Evolutionary conservation across 1,140 invertebrate genomes (phyloP).

Genomic region (Aporrectodea caliginosa): DNA sequence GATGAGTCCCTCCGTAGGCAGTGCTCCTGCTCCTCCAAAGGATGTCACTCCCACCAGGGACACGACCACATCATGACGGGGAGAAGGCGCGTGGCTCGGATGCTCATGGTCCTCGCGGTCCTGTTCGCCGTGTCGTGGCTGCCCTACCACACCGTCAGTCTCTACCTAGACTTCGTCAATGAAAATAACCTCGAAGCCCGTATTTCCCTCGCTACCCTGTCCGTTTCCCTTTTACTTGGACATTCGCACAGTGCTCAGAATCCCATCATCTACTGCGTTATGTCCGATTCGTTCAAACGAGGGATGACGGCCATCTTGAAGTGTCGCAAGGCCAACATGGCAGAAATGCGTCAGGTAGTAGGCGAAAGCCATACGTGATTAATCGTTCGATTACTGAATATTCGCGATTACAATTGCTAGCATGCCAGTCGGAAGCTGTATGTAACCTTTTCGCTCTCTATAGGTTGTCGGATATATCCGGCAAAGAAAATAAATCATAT

Average conservation of each 20-base stretch:
- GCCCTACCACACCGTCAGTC: slow-evolving; percentile 43
- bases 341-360: neutral
- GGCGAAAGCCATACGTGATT: too few species aligned
- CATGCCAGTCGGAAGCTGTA: too few species aligned
- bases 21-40: slow-evolving; percentile 26
- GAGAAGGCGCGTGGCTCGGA: slow-evolving; percentile 41
- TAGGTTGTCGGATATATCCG: too few species aligned
- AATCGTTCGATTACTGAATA: too few species aligned
- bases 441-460: too few species aligned
- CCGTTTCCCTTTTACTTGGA: slow-evolving; percentile 61
- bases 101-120: slow-evolving; percentile 40
- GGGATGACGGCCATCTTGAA: slow-evolving; percentile 37
- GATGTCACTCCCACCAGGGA: neutral
- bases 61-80: slow-evolving; percentile 15
- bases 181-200: neutral
- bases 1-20: slow-evolving; percentile 45
- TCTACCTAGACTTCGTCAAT: slow-evolving; percentile 40
- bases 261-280: slow-evolving; percentile 49
- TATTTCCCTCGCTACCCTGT: slow-evolving; percentile 35
- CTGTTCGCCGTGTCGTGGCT: slow-evolving; percentile 46
- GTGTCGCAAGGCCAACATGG: neutral
- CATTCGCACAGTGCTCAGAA: slow-evolving; percentile 58
- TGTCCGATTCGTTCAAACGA: slow-evolving; percentile 44
- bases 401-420: too few species aligned
- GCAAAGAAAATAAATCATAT: too few species aligned